Evolutionary conservation across 2,888 invertebrate genomes (phyloP), one percentile per base, ranked within the genome.

Genomic region (Clostera curtula): DNA sequence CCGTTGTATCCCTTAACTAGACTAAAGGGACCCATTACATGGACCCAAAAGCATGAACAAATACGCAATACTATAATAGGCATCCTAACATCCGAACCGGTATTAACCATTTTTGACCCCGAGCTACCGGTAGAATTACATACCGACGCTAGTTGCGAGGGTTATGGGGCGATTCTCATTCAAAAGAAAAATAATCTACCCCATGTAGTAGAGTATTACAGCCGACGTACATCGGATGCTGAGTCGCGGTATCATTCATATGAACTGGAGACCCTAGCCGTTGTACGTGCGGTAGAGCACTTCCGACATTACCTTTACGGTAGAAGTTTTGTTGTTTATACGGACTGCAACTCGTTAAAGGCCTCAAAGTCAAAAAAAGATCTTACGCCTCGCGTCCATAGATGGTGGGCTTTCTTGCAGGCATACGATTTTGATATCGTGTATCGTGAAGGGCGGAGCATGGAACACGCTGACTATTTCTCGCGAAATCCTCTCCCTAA

Each of bases 1-100:
- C n/a, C n/a, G n/a, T n/a, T n/a, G n/a, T 56, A 56, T 26, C 36
- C 43, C 0, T n/a, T 56, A 1, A 55, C 54, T 1, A 44, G 42
- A 19, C 14, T 29, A 1, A 51, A 50, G 16, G 49, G 46, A 0
- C 22, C 19, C 0, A 40, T 49, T 1, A 34, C 12, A 2, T 56
- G 49, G 50, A 31, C 20, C 2, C n/a, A 28, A 1, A 10, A 29
- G 1, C 39, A 49, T 19, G 34, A 39, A 6, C 11, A 33, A 0
- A 35, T 47, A 2, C 38, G 24, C 2, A 32, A 34, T 0, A 12
- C 16, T 7, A 14, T 31, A 3, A 3, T 31, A 9, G 0, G 18
- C 1, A 24, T 27, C 3, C 9, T 31, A 1, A 27, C 27, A 1
- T 17, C 20, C 2, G 24, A 31, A 27, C 31, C 31, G 4, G 31